Evolutionary conservation across 2,888 invertebrate genomes (phyloP).

Genomic region (Diloba caeruleocephala): DNA sequence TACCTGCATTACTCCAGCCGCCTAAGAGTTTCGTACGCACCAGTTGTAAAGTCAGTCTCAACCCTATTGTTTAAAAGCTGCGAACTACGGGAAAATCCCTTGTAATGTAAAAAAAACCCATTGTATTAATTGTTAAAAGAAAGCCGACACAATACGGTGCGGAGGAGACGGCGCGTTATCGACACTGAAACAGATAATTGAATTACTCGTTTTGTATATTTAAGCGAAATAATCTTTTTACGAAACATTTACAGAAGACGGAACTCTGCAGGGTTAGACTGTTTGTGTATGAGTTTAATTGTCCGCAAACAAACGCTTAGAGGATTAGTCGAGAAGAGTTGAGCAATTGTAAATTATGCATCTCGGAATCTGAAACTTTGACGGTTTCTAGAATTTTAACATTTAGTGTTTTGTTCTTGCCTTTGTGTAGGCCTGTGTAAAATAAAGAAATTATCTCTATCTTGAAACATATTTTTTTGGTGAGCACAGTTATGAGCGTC

Average conservation of each 20-base stretch:
- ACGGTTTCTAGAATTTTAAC: background rate
- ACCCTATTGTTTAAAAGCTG: constrained; percentile 65
- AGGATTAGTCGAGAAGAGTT: constrained; percentile 25
- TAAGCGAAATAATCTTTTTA: constrained; percentile 49
- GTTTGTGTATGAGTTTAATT: constrained; percentile 29
- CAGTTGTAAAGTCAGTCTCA: constrained; percentile 54
- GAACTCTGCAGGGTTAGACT: constrained; percentile 20
- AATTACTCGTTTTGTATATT: constrained; percentile 66
- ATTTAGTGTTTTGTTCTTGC: background rate
- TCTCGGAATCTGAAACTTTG: background rate
- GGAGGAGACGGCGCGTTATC: constrained; percentile 59
- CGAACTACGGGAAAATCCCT: constrained; percentile 68
- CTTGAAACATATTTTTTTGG: too few species aligned
- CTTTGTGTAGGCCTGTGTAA: too few species aligned
- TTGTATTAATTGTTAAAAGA: constrained; percentile 69
- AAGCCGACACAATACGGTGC: constrained; percentile 63
- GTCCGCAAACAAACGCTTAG: constrained; percentile 33
- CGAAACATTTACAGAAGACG: constrained; percentile 20
- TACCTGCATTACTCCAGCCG: constrained; percentile 62
- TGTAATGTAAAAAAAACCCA: constrained; percentile 59
- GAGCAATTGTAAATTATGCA: constrained; percentile 4
- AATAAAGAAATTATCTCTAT: too few species aligned
- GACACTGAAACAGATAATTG: constrained; percentile 69
- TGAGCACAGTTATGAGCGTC: too few species aligned
- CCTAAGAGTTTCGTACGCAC: constrained; percentile 46